Percentiles rank a stretch among this genome's conserved stretches.
phyloP scores from a whole-genome alignment of 2,888 invertebrate species.

The Scaeva pyrastri region DNA sequence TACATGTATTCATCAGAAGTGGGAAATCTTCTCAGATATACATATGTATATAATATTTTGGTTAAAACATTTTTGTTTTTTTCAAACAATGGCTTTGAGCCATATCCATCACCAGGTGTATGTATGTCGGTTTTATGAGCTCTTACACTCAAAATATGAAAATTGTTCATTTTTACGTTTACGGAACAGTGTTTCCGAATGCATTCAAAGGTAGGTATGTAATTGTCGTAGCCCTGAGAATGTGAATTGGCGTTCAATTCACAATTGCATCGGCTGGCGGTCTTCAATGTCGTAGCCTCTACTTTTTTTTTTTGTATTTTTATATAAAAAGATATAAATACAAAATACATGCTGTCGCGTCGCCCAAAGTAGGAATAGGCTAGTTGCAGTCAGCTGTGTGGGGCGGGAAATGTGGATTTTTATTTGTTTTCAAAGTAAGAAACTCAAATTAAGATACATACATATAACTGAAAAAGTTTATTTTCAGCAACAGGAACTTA shows the following conservation, averaged over 20 bases:
- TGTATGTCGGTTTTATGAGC: too few relatives aligned
- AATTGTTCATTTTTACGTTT: neutral
- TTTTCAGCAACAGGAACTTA: slow-evolving; percentile 23
- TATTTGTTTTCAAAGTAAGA: slow-evolving; percentile 4
- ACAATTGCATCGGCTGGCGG: neutral
- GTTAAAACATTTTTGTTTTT: too few relatives aligned
- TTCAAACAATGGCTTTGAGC: too few relatives aligned
- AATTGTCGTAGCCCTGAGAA: slow-evolving; percentile 3
- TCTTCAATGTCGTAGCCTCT: slow-evolving; percentile 12
- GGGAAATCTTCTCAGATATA: too few relatives aligned
- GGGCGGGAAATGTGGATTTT: neutral
- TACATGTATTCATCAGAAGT: too few relatives aligned
- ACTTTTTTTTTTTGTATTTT: slow-evolving; percentile 1
- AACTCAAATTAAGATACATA: slow-evolving; percentile 3
- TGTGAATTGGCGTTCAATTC: slow-evolving; percentile 31
- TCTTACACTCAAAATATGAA: too few relatives aligned
- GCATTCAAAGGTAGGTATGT: neutral
- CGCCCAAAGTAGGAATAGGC: neutral
- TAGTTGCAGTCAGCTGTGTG: slow-evolving; percentile 14
- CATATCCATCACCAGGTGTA: too few relatives aligned
- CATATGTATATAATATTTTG: too few relatives aligned
- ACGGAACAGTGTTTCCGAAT: neutral
- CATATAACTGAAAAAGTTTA: slow-evolving; percentile 1
- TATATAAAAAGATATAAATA: slow-evolving; percentile 14
- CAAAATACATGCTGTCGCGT: neutral